Evolutionary conservation across 2,888 invertebrate species (phyloP), one percentile per base, ranked within the genome.

Genomic region (Drosophila mimetica): DNA sequence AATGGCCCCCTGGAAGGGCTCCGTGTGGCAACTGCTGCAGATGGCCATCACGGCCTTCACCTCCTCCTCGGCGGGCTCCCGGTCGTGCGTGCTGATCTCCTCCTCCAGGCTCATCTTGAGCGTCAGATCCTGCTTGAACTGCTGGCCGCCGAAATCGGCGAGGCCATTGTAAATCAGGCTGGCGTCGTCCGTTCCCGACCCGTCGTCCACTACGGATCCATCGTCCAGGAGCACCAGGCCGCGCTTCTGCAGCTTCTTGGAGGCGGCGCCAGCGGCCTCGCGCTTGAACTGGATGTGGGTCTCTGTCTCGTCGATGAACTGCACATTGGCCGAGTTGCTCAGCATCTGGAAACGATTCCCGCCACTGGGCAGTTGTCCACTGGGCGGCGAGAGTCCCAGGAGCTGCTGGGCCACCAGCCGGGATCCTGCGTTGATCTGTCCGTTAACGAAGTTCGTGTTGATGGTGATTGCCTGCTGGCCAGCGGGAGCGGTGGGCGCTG

Each of bases 1-100:
- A 18, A 96, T 92, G 7, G 96, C 96, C 81, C 96, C 96, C 74
- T 94, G 94, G 91, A 97, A 97, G 0, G 97, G 96, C 87, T 96
- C 96, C 0, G 93, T 91, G 18, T 94, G 93, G 81, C 96, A 97
- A 1, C 94, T 95, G 63, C 95, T 94, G 91, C 97, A 97, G 2
- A 96, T 92, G 76, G 94, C 93, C 95, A 96, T 95, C 0, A 96
- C 96, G 9, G 95, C 95, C 78, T 93, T 95, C 0, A 96, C 96
- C 90, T 96, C 96, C 30, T 95, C 96, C 90, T 96, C 96, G 0
- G 96, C 96, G 0, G 96, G 96, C 82, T 96, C 96, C 41, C 95
- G 93, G 82, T 96, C 96, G 66, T 96, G 95, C 51, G 93, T 93
- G 91, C 94, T 92, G 4, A 93, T 91, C 76, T 92, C 89, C 66